Conservation (phyloP, 2,888 invertebrate species). For the Eupithecia subfuscata region DNA sequence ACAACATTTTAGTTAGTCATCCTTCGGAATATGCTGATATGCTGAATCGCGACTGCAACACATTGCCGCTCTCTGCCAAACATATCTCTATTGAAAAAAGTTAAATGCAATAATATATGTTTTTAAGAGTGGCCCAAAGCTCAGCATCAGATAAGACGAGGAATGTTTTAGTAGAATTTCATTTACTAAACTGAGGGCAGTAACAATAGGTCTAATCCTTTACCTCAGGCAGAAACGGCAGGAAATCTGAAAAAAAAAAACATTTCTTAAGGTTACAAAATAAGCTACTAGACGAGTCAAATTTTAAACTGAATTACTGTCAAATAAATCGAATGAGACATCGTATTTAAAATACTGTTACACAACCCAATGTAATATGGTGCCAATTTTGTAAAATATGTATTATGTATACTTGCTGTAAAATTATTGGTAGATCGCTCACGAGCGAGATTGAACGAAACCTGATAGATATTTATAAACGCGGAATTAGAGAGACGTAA, state of each 20-base stretch:
- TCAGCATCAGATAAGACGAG: neutral
- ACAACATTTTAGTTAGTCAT: neutral
- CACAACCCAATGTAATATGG: neutral
- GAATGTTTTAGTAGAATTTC: neutral
- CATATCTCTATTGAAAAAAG: neutral
- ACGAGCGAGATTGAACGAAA: neutral
- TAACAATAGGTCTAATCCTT: neutral
- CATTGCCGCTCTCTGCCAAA: neutral
- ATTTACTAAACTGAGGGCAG: neutral
- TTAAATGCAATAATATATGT: neutral
- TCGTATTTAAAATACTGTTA: neutral
- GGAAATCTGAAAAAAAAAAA: neutral
- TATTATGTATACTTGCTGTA: neutral
- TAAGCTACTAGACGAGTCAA: neutral
- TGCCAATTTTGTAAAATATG: neutral
- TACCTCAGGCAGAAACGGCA: neutral
- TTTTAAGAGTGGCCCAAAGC: neutral
- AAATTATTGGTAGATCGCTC: neutral
- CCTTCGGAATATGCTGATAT: neutral
- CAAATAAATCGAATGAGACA: neutral
- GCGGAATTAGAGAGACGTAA: slow-evolving; percentile 10
- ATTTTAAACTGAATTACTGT: neutral
- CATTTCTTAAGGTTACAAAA: no score
- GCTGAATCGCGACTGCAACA: neutral
- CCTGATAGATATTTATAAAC: slow-evolving; percentile 7